These are phyloP conservation scores for Calyptommatus sinebrachiatus DNA, from an alignment of 2,113 vertebrate species.

Conservation along the genomic window DNA sequence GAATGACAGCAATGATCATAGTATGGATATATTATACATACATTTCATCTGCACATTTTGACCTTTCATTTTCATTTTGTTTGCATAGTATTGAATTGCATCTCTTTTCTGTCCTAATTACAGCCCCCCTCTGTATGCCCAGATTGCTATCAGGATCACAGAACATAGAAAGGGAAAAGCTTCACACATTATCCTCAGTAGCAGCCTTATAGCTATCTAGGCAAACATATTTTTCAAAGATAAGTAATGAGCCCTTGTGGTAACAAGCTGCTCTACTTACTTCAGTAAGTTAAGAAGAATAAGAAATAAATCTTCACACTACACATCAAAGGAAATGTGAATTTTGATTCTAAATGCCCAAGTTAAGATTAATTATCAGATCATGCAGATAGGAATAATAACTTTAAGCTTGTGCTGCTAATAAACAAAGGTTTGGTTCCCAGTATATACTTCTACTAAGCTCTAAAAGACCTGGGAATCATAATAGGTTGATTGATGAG, in stretches of 20 bases:
- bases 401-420: neutral
- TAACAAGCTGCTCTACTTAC: neutral
- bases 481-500: neutral
- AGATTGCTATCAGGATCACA: neutral
- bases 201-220: neutral
- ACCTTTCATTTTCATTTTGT: no score
- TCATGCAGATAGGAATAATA: neutral
- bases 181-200: neutral
- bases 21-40: neutral
- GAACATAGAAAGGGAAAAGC: neutral
- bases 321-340: neutral
- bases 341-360: neutral
- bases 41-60: neutral
- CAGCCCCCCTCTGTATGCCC: neutral
- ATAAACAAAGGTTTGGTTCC: neutral
- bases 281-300: neutral
- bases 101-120: neutral
- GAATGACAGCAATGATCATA: neutral
- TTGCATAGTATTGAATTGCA: neutral
- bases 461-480: neutral
- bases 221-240: no score
- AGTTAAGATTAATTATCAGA: slow-evolving; percentile 6
- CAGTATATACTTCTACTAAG: neutral
- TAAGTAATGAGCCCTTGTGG: neutral
- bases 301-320: neutral